Percentiles rank a stretch among this genome's conserved stretches.
phyloP scores from a whole-genome alignment of 2,888 invertebrate species.

The Baccha elongata region DNA sequence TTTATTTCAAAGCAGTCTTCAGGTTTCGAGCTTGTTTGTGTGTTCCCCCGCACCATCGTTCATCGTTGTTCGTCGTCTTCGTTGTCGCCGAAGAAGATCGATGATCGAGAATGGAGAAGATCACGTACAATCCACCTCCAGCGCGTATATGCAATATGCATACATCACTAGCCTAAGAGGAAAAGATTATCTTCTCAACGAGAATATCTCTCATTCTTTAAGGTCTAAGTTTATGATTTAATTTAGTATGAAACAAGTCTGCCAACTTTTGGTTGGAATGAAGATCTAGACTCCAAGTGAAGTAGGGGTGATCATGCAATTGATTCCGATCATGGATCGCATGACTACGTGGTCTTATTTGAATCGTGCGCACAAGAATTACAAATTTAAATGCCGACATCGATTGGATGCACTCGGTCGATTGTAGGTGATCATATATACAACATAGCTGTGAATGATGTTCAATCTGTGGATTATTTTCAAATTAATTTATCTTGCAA shows the following conservation, averaged over 20 bases:
- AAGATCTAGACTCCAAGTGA: background rate
- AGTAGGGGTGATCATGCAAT: conserved; percentile 1
- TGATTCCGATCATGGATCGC: conserved; percentile 64
- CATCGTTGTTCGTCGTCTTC: background rate
- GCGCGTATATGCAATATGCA: conserved; percentile 13
- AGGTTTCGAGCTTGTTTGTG: conserved; percentile 3
- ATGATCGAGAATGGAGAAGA: conserved; percentile 53
- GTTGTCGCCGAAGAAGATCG: conserved; percentile 55
- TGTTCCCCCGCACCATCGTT: background rate
- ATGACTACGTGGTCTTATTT: conserved; percentile 58
- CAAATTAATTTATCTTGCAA: conserved; percentile 59
- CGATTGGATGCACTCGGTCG: conserved; percentile 47
- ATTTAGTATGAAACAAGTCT: conserved; percentile 68
- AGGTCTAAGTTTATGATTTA: conserved; percentile 74
- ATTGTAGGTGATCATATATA: conserved; percentile 25
- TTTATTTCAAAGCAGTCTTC: conserved; percentile 47
- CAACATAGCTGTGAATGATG: conserved; percentile 44
- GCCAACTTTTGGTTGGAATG: conserved; percentile 6
- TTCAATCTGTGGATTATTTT: conserved; percentile 52
- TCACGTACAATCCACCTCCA: conserved; percentile 17
- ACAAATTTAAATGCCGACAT: conserved; percentile 69
- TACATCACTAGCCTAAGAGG: conserved; percentile 34
- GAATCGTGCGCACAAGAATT: conserved; percentile 69
- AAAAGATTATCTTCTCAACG: conserved; percentile 58
- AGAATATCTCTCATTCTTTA: conserved; percentile 69